Percentiles rank a stretch among this genome's conserved stretches.
Conservation (phyloP, 2,888 invertebrate genomes). For the Drosophila infuscata region DNA sequence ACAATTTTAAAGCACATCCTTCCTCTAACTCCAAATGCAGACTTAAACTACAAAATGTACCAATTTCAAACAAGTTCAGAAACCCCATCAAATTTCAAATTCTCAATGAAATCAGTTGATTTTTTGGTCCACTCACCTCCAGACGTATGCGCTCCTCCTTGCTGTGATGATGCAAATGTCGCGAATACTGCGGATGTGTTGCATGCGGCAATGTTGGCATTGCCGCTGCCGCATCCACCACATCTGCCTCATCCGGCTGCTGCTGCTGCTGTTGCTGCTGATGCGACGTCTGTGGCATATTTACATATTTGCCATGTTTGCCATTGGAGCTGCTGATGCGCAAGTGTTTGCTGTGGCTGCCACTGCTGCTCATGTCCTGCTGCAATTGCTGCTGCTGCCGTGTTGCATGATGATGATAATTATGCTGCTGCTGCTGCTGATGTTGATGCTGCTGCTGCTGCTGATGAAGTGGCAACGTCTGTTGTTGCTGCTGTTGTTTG, state of each 20-base stretch:
- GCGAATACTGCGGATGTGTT: slow-evolving; percentile 54
- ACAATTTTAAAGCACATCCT: neutral
- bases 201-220: slow-evolving; percentile 52
- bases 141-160: slow-evolving; percentile 83
- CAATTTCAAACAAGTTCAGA: neutral
- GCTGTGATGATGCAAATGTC: slow-evolving; percentile 68
- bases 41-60: neutral
- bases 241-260: slow-evolving; percentile 57
- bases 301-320: slow-evolving; percentile 68
- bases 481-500: slow-evolving; percentile 51
- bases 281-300: slow-evolving; percentile 50
- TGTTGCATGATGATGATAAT: slow-evolving; percentile 51
- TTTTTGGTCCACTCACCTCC: slow-evolving; percentile 78
- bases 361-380: slow-evolving; percentile 66
- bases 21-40: neutral
- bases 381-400: slow-evolving; percentile 55
- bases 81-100: neutral
- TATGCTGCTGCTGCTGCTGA: slow-evolving; percentile 37
- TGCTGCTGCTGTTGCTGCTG: slow-evolving; percentile 15
- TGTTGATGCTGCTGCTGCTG: slow-evolving; percentile 39
- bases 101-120: neutral
- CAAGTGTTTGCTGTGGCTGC: slow-evolving; percentile 74
- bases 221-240: slow-evolving; percentile 61
- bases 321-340: slow-evolving; percentile 70
- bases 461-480: slow-evolving; percentile 57